A percentile compares a stretch with the other conserved stretches of the same genome.
These are phyloP conservation scores for Geopemphigus sp. DNA, from an alignment of 1,140 invertebrate species.

Conservation along the genomic window DNA sequence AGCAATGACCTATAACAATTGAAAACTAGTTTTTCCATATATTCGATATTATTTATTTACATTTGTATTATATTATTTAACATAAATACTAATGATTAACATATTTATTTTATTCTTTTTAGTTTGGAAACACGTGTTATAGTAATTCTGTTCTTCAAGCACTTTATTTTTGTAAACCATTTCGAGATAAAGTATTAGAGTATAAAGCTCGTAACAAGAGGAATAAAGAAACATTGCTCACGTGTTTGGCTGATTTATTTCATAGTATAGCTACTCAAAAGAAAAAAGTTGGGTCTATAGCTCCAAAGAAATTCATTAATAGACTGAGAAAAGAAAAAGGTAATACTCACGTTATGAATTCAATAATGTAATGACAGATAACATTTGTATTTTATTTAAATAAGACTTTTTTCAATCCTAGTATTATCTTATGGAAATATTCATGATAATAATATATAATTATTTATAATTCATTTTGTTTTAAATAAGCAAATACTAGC, in stretches of 20 bases:
- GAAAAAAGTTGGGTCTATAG: constrained; percentile 98
- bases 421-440: too few relatives aligned
- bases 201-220: constrained; percentile 97
- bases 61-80: too few relatives aligned
- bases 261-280: constrained; percentile 99
- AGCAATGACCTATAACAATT: too few relatives aligned
- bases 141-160: constrained; percentile 99
- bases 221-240: constrained; percentile 95
- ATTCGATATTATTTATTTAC: too few relatives aligned
- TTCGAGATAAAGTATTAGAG: constrained; percentile 96
- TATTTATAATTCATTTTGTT: neutral
- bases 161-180: constrained; percentile 97
- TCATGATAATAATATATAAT: too few relatives aligned
- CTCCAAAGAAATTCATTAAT: constrained; percentile 99
- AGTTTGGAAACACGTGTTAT: constrained; percentile 99
- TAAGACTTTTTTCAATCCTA: too few relatives aligned
- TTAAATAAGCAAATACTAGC: neutral
- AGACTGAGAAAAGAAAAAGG: constrained; percentile 97
- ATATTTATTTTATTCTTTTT: constrained; percentile 59
- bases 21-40: too few relatives aligned
- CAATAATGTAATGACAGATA: neutral
- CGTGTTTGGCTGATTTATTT: constrained; percentile 97
- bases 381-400: too few relatives aligned
- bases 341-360: constrained; percentile 55
- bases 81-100: too few relatives aligned